Base-by-base conservation (phyloP, 2,797 vertebrate genomes). In the Oreonectes daqikongensis region DNA sequence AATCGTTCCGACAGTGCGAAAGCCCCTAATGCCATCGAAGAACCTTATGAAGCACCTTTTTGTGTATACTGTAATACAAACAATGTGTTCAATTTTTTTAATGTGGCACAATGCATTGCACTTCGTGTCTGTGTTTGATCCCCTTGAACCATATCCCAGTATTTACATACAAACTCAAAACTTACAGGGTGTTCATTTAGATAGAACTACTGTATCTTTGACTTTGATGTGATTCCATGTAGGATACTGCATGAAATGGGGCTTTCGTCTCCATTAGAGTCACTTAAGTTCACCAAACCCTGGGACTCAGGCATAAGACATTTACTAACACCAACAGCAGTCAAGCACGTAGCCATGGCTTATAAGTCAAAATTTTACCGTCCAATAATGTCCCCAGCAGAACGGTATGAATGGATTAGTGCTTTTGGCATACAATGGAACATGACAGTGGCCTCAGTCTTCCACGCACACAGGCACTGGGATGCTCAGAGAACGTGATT, bases 371-470 rank as follows among this genome's bases (percentile, higher is more conserved):
- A 74, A 74, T 77, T 69, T 71, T 46, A 71, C 61, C 22, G 52
- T 81, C 67, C 79, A 83, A 78, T 85, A 83, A 81, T 63, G 22
- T 71, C 63, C 66, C 72, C 53, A 61, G 63, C 59, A 59, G 82
- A 79, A 79, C 66, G 63, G 20, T 77, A 72, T 75, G 74, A 85
- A 81, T 78, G 71, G 77, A 85, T 83, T 83, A 81, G 79, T 24
- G 35, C 35, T 67, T 64, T 7, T 50, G 32, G 59, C 72, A 59
- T 26, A 78, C 74, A 78, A 78, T 78, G 57, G 50, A 71, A 77
- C 73, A 71, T 78, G 84, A 83, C 76, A 82, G 73, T 48, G 55
- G 78, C 79, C 82, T 77, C 78, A 81, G 66, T 82, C 75, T 80
- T 24, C 57, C 10, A 26, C 69, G 46, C 57, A 74, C 61, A 59